These are phyloP conservation scores for Brachionus calyciflorus DNA, from an alignment of 1,140 invertebrate species.

Conservation along the genomic window DNA sequence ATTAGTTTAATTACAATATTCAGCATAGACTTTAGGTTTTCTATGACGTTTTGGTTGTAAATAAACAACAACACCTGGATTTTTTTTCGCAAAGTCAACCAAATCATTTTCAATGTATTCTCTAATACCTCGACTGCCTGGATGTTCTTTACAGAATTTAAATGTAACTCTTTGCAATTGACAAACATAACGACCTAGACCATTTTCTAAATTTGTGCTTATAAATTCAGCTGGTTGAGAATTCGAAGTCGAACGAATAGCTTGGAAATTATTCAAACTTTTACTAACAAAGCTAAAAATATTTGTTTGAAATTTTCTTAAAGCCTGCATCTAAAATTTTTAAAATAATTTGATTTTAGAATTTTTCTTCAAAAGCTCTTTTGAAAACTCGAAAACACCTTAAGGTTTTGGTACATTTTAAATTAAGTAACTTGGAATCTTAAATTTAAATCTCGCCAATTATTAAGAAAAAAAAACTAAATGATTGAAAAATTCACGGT, in stretches of 20 bases:
- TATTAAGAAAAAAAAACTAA: no score
- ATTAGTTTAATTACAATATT: slow-evolving; percentile 47
- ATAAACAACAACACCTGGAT: slow-evolving; percentile 38
- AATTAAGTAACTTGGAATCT: no score
- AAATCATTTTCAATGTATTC: slow-evolving; percentile 41
- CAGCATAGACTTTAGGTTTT: slow-evolving; percentile 38
- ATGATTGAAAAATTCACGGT: no score
- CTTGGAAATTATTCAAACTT: neutral
- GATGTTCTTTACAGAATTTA: slow-evolving; percentile 48
- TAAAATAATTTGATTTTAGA: neutral
- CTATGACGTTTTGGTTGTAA: slow-evolving; percentile 42
- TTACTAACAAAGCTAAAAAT: slow-evolving; percentile 15
- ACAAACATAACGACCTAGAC: slow-evolving; percentile 44
- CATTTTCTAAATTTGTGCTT: slow-evolving; percentile 42
- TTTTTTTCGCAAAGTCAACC: slow-evolving; percentile 30
- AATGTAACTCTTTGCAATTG: slow-evolving; percentile 47
- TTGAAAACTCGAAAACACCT: no score
- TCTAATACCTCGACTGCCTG: slow-evolving; percentile 27
- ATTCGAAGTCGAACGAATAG: neutral
- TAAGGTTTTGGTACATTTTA: no score
- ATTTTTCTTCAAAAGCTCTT: no score
- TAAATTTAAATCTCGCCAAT: no score
- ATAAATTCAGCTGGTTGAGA: slow-evolving; percentile 38
- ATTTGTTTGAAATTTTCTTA: slow-evolving; percentile 26
- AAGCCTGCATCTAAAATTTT: neutral